Base-by-base conservation (phyloP, 2,888 invertebrate species). In the Agonopterix alstromeriana region DNA sequence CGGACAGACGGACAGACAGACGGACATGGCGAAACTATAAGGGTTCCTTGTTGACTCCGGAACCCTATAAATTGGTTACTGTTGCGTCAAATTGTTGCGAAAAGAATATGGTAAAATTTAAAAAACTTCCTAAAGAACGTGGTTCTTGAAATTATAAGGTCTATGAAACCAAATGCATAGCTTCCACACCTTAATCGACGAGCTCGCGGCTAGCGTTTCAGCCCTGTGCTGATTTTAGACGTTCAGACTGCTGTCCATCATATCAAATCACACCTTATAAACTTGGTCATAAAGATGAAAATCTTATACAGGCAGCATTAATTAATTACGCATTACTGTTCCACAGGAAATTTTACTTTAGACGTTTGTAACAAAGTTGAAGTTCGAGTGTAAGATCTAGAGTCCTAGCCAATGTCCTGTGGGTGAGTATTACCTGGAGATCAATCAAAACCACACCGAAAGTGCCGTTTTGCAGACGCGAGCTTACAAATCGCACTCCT, bases 401-500 rank as follows among this genome's bases (percentile, higher is more conserved):
- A 27, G 14, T 14, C 11, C 14, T 46, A 46, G 40, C 27, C 41
- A 10, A 48, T 52, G 57, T 63, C 63, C 65, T 56, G 60, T 61
- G 61, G 70, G 65, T 70, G 52, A 61, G 61, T 67, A 75, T 77
- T 77, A 77, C 62, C 61, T 61, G 49, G 50, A 65, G 63, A 77
- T 77, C 68, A 67, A 70, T 72, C 70, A 72, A 65, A 63, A 66
- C 54, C 64, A 59, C 63, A 63, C 65, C 56, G 66, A 70, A 69
- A 60, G 66, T 56, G 61, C 54, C 52, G 59, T 61, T 67, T 64
- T 68, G 60, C 61, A 64, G 67, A 36, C 60, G 68, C 64, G 63
- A 65, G 72, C 67, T 73, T 72, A 75, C 72, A 77, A 79, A 79
- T 77, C 57, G 67, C 64, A 58, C 63, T 66, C 62, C 68, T 75